These are phyloP conservation scores for Phoeniculus purpureus DNA, from an alignment of 2,797 vertebrate genomes.

Conservation along the genomic window DNA sequence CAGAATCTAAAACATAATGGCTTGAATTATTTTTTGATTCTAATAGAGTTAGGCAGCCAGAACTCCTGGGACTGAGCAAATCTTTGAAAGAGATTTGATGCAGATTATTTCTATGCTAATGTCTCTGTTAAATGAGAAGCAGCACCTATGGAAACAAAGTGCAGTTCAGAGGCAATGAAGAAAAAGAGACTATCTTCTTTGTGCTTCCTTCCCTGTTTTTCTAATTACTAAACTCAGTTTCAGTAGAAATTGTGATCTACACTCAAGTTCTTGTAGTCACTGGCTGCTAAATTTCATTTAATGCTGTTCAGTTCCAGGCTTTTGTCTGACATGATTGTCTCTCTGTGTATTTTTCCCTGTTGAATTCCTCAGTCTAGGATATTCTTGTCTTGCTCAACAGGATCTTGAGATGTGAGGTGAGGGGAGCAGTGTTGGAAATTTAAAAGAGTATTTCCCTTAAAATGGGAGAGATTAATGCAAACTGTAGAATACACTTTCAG, in stretches of 20 bases:
- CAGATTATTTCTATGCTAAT: conserved; percentile 60
- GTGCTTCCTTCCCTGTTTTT: conserved; percentile 4
- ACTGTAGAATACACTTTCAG: background rate
- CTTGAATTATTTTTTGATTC: conserved; percentile 16
- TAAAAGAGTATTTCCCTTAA: background rate
- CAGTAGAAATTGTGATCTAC: background rate
- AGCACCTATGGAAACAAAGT: conserved; percentile 51
- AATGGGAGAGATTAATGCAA: background rate
- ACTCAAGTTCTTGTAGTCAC: background rate
- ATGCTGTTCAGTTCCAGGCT: background rate
- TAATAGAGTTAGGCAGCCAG: conserved; percentile 11
- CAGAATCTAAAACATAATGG: conserved; percentile 12
- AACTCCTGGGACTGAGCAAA: conserved; percentile 33
- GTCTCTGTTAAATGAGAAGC: conserved; percentile 53
- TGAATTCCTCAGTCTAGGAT: background rate
- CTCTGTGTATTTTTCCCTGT: background rate
- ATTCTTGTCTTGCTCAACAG: background rate
- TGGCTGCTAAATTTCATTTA: background rate
- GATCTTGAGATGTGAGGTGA: background rate
- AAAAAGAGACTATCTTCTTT: background rate
- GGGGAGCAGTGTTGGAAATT: background rate
- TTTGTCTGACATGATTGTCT: background rate
- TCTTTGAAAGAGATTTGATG: conserved; percentile 8
- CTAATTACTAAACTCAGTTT: conserved; percentile 18
- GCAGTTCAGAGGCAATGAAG: conserved; percentile 2